Conservation (phyloP, 2,888 invertebrate genomes). For the Eristalis tenax region DNA sequence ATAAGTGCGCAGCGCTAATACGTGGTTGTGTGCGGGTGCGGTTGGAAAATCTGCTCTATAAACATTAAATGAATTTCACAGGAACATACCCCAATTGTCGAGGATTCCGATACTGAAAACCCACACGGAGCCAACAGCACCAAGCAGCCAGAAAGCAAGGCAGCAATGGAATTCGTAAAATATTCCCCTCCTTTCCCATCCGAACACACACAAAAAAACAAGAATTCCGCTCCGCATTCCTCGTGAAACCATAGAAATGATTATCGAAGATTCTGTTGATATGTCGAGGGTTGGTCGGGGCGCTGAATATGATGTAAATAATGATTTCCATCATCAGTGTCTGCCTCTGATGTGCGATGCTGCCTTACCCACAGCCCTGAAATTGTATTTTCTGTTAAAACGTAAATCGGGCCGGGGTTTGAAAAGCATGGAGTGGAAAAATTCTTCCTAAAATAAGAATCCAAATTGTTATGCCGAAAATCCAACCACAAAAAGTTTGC, state of each 20-base stretch:
- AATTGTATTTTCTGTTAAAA: constrained; percentile 19
- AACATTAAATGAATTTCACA: constrained; percentile 36
- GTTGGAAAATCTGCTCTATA: constrained; percentile 36
- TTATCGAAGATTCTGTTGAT: neutral
- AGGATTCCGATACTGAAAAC: neutral
- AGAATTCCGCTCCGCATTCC: neutral
- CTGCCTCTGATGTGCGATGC: constrained; percentile 7
- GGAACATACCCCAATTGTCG: neutral
- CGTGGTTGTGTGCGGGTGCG: neutral
- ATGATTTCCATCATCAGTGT: constrained; percentile 26
- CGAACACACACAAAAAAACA: neutral
- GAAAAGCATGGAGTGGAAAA: neutral
- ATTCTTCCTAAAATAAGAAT: constrained; percentile 3
- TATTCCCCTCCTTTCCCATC: neutral
- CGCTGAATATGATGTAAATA: constrained; percentile 14
- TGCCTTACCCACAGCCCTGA: neutral
- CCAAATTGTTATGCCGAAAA: constrained; percentile 3
- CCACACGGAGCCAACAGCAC: neutral
- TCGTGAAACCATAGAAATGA: constrained; percentile 3
- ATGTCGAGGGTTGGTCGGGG: constrained; percentile 7
- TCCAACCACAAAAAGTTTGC: neutral
- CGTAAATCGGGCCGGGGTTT: neutral
- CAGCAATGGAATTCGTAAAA: neutral
- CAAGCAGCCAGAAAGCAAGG: neutral
- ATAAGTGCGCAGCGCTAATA: neutral